Evolutionary conservation across 2,888 invertebrate genomes (phyloP).

Genomic region (Thereva nobilitata): DNA sequence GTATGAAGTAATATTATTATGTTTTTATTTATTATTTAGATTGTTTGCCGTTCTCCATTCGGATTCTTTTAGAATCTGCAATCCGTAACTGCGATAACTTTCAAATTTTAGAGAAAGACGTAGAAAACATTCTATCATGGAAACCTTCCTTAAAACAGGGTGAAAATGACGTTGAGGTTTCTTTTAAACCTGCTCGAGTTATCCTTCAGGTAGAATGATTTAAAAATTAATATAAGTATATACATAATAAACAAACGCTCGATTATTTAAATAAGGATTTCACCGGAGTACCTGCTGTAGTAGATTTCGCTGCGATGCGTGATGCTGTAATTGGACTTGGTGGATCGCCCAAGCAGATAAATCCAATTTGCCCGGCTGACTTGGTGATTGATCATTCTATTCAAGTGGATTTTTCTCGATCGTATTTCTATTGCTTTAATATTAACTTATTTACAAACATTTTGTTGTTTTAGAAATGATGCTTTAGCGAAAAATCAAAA

Average conservation of each 20-base stretch:
- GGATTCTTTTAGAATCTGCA: conserved; percentile 92
- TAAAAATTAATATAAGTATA: neutral
- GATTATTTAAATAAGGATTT: conserved; percentile 67
- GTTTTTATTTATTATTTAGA: conserved; percentile 58
- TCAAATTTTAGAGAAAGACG: conserved; percentile 83
- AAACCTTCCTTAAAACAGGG: conserved; percentile 60
- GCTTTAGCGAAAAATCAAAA: conserved; percentile 91
- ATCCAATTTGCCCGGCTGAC: conserved; percentile 96
- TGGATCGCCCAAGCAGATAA: conserved; percentile 90
- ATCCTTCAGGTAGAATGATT: conserved; percentile 77
- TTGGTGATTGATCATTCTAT: conserved; percentile 98
- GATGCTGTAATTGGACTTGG: conserved; percentile 87
- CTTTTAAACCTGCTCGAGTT: conserved; percentile 95
- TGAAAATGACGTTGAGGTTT: conserved; percentile 77
- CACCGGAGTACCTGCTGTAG: conserved; percentile 97
- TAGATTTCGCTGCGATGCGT: conserved; percentile 98
- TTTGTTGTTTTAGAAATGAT: conserved; percentile 68
- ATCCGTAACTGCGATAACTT: conserved; percentile 96
- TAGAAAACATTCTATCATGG: conserved; percentile 88
- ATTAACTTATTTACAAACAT: conserved; percentile 7
- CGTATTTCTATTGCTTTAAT: conserved; percentile 56
- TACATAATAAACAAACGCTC: neutral
- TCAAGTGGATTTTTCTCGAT: conserved; percentile 89
- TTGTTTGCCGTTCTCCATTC: conserved; percentile 86
- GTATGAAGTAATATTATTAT: conserved; percentile 24